Percentiles rank a stretch among this genome's conserved stretches.
These are phyloP conservation scores for Clitarchus hookeri DNA, from an alignment of 2,888 invertebrate genomes.

Conservation along the genomic window DNA sequence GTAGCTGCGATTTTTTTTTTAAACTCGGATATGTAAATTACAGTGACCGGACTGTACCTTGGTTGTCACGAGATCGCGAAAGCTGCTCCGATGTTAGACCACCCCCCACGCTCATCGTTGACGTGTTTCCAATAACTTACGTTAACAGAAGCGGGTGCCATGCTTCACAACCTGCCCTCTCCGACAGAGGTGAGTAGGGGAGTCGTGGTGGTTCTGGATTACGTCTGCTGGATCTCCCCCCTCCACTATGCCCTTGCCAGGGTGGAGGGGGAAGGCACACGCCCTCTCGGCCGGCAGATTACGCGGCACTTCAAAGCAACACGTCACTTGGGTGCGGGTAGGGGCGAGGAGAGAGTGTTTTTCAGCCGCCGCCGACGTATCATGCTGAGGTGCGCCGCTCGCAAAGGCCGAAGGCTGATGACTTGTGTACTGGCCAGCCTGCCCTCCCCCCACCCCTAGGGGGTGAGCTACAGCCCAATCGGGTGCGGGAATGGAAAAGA, in stretches of 20 bases:
- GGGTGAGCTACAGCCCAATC: background rate
- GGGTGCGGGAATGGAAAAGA: background rate
- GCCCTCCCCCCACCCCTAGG: background rate
- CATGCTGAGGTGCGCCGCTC: background rate
- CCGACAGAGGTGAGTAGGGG: background rate
- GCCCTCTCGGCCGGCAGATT: background rate
- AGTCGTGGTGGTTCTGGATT: background rate
- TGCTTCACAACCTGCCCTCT: background rate
- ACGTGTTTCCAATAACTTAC: background rate
- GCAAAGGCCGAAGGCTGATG: background rate
- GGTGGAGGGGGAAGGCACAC: background rate
- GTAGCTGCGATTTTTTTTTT: no score
- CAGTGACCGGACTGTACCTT: background rate
- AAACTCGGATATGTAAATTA: background rate
- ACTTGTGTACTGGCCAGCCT: background rate
- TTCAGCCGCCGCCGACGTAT: background rate
- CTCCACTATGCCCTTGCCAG: background rate
- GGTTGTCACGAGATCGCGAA: background rate
- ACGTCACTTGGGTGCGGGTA: background rate
- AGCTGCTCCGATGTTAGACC: background rate
- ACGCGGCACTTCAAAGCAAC: constrained; percentile 2
- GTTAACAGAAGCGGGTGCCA: background rate
- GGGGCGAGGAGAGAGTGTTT: background rate
- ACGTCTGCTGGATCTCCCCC: background rate
- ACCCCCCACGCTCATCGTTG: background rate